A percentile compares a stretch with the other conserved stretches of the same genome.
These are phyloP conservation scores for Artemia sinica DNA, from an alignment of 2,888 invertebrate genomes.

Conservation along the genomic window DNA sequence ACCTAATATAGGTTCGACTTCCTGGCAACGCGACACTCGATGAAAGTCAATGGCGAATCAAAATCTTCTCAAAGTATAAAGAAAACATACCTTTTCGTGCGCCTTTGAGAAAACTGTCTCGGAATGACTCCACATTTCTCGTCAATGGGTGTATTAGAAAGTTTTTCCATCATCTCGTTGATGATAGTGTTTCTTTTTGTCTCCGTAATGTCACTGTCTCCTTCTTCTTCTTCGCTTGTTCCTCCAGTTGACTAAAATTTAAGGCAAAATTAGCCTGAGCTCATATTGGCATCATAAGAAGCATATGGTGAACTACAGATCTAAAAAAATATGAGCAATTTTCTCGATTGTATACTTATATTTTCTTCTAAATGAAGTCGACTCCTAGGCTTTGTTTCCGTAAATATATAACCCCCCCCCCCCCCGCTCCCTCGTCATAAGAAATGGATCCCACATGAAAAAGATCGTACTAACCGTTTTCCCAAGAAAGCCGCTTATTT, in stretches of 20 bases:
- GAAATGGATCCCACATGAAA: too few relatives aligned
- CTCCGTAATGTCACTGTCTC: constrained; percentile 23
- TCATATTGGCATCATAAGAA: neutral
- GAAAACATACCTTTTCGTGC: neutral
- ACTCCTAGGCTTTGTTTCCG: too few relatives aligned
- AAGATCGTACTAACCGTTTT: too few relatives aligned
- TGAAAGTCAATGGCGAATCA: too few relatives aligned
- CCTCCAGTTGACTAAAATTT: constrained; percentile 39
- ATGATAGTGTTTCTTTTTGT: neutral
- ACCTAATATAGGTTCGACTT: too few relatives aligned
- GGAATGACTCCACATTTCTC: neutral
- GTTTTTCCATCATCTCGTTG: constrained; percentile 2
- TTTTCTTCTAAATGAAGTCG: too few relatives aligned
- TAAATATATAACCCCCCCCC: too few relatives aligned
- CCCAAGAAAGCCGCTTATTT: too few relatives aligned
- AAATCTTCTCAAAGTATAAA: too few relatives aligned
- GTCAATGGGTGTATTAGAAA: neutral
- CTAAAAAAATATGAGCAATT: neutral
- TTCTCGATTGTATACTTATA: neutral
- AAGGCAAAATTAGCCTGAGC: constrained; percentile 20
- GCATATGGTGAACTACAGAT: constrained; percentile 1
- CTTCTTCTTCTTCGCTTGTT: constrained; percentile 41
- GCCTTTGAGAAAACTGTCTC: neutral
- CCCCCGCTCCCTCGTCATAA: too few relatives aligned
- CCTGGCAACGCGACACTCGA: too few relatives aligned